Base-by-base conservation (phyloP, 2,113 vertebrate species). In the western clawed frog (Xenopus tropicalis) region DNA sequence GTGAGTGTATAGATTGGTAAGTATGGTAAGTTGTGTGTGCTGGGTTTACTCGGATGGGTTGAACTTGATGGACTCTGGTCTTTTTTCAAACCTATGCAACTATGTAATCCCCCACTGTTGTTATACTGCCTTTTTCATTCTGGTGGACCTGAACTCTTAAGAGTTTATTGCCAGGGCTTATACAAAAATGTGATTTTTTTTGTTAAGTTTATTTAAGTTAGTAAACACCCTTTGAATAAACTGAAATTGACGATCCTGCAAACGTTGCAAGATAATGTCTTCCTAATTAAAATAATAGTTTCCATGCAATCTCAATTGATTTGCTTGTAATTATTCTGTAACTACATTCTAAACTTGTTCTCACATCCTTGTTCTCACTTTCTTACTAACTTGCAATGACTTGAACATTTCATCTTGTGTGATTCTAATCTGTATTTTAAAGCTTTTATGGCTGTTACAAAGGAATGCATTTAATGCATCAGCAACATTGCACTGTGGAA, bases 201-300 rank as follows among this genome's bases (percentile, higher is more conserved):
- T 14, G 14, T 3, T 48, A 48, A 54, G 3, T n/a, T 3, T n/a
- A 54, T 8, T 54, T 54, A 2, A 54, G 3, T 54, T 54, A 17
- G 52, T 11, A 54, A 54, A n/a, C 17, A 10, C 7, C 52, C 19
- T 54, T 54, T 54, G 16, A 54, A 54, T 48, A 11, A 10, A 48
- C 11, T 5, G 8, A n/a, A 17, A 54, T 54, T 54, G 52, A 8
- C 3, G 19, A n/a, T 54, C 17, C 19, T 54, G 9, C 16, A 17
- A n/a, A 10, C 17, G 52, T 54, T 54, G 52, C 16, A n/a, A 54
- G 16, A 19, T n/a, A 9, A 54, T 54, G 19, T 54, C 37, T 69
- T 58, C 21, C 11, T 70, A 61, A 51, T 70, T 61, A 70, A 61
- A 61, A 48, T 16, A 61, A 48, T 70, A 21, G n/a, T 37, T 57